phyloP scores from a whole-genome alignment of 2,113 vertebrate species.

The Fulmarus glacialis region DNA sequence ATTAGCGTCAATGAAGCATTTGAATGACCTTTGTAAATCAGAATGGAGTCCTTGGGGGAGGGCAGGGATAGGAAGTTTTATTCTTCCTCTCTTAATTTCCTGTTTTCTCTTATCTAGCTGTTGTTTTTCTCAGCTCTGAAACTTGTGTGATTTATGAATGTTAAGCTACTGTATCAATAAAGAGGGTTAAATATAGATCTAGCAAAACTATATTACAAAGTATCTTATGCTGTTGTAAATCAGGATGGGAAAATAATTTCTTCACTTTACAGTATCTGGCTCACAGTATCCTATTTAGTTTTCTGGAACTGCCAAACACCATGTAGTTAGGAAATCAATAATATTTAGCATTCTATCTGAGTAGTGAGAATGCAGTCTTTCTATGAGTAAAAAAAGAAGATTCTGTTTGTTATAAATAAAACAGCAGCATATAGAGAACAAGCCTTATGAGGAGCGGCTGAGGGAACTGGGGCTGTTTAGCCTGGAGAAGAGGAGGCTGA shows the following conservation, averaged over 20 bases:
- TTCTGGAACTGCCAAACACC: background rate
- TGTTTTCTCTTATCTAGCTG: background rate
- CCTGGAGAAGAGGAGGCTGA: too few relatives aligned
- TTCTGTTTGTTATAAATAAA: background rate
- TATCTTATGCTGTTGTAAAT: background rate
- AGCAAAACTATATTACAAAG: background rate
- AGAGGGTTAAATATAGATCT: background rate
- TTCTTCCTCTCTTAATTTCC: background rate
- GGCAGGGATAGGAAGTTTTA: background rate
- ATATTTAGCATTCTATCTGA: background rate
- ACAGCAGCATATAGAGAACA: background rate
- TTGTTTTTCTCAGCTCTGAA: background rate
- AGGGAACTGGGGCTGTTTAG: too few relatives aligned
- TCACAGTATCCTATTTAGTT: background rate
- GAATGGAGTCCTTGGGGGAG: background rate
- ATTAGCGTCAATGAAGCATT: background rate
- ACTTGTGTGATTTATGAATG: background rate
- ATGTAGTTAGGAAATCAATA: background rate
- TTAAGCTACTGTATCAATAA: background rate
- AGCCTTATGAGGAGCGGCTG: too few relatives aligned
- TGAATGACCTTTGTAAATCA: background rate
- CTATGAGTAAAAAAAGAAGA: background rate
- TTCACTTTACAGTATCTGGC: background rate
- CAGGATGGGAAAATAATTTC: background rate
- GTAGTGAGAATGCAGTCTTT: background rate